Base-by-base conservation (phyloP, 2,888 invertebrate species). In the Falcaria lacertinaria region DNA sequence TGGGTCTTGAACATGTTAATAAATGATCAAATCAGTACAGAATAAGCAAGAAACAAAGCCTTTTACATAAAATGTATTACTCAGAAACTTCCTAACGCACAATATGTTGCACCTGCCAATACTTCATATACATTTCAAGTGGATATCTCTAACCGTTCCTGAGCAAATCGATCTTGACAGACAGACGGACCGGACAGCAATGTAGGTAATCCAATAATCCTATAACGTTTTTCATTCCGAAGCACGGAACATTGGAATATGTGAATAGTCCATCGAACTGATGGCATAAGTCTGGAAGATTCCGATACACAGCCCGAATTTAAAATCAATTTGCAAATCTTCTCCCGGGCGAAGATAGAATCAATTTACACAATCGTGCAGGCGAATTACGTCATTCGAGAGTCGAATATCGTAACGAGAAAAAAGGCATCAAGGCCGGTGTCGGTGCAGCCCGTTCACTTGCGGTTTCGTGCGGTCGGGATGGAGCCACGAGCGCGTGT, bases 381-480 rank as follows among this genome's bases (percentile, higher is more conserved):
- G 68, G 62, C 64, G 69, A 64, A 74, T 84, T 78, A 80, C 84
- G 81, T 84, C 82, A 84, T 68, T 54, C 63, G 62, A 55, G 60
- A 58, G 69, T 74, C 77, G 72, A 83, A 80, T 78, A 77, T 80
- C 63, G 75, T 74, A 64, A 73, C 57, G 68, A 69, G 74, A 74
- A 76, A 80, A 80, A 80, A 74, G 65, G 64, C 70, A 69, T 45
- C 80, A 82, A 83, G 85, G 85, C 71, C 78, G 75, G 49, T 46
- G 57, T 58, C 65, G 54, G 59, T 80, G 82, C 83, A 78, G 75
- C 67, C 84, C 83, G 80, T 80, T 86, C 84, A 86, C 86, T 86
- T 83, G 71, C 84, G 80, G 74, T 86, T 81, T 85, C 83, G 70
- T 69, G 64, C 61, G 58, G 64, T 62, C 54, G 62, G 56, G 69